Conservation (phyloP, 2,888 invertebrate species). For the Polymixis flavicincta region DNA sequence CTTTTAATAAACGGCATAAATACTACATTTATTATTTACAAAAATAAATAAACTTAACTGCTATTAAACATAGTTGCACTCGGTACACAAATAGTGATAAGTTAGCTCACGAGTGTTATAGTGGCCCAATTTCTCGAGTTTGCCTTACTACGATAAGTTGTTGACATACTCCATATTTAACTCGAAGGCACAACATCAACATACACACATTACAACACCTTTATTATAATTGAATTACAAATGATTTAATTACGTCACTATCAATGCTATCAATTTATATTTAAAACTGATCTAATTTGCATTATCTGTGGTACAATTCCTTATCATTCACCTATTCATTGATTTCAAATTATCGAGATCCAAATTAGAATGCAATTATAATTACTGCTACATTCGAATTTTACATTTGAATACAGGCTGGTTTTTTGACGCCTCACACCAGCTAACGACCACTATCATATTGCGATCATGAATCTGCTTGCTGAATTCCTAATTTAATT, state of each 20-base stretch:
- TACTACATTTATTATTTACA: neutral
- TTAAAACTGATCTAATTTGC: conserved; percentile 29
- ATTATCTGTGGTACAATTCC: conserved; percentile 34
- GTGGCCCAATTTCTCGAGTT: conserved; percentile 56
- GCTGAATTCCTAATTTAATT: conserved; percentile 28
- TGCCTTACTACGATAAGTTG: conserved; percentile 48
- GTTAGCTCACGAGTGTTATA: conserved; percentile 30
- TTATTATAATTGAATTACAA: conserved; percentile 15
- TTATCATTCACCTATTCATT: conserved; percentile 17
- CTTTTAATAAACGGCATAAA: neutral
- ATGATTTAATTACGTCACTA: conserved; percentile 3
- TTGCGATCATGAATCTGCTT: neutral
- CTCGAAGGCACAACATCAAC: conserved; percentile 16
- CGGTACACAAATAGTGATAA: conserved; percentile 55
- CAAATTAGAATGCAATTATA: conserved; percentile 18
- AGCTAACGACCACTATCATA: neutral
- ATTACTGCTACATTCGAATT: conserved; percentile 21
- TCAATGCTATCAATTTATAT: neutral
- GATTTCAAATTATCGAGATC: conserved; percentile 23
- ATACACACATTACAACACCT: conserved; percentile 41
- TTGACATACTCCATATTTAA: conserved; percentile 60
- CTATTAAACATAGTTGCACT: conserved; percentile 33
- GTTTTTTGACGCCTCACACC: conserved; percentile 1
- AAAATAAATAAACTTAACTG: conserved; percentile 21
- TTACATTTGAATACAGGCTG: conserved; percentile 1